Percentiles rank a stretch among this genome's conserved stretches.
phyloP scores from a whole-genome alignment of 2,797 vertebrate genomes.

The Molossus molossus region DNA sequence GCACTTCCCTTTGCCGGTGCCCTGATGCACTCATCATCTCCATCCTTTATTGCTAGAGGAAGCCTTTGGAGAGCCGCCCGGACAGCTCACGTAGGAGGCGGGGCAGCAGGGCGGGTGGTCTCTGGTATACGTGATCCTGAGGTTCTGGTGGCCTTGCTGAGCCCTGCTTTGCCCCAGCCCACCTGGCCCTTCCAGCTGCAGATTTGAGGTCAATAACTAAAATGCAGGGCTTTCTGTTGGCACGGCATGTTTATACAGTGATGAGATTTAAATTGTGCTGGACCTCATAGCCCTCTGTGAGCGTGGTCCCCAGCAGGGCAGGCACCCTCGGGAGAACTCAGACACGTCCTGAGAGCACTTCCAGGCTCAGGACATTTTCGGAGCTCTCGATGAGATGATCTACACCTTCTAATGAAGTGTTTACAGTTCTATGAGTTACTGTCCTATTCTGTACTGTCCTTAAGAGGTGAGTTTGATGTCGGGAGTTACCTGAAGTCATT shows the following conservation, averaged over 20 bases:
- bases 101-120: fast-evolving
- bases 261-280: not conserved
- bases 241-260: not conserved
- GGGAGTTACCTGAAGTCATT: not conserved
- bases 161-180: not conserved
- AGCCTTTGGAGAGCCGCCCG: not conserved
- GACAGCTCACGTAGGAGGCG: not conserved
- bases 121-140: not conserved
- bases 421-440: not conserved
- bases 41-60: not conserved
- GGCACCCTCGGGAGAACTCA: not conserved
- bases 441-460: not conserved
- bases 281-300: not conserved
- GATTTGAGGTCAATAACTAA: not conserved
- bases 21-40: not conserved
- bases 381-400: not conserved
- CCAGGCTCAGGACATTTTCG: not conserved
- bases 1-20: not conserved
- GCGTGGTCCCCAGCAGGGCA: not conserved
- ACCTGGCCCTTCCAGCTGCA: not conserved
- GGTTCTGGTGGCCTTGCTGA: not conserved
- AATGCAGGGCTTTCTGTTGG: not conserved
- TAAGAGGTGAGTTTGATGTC: not conserved
- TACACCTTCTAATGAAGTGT: not conserved
- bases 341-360: not conserved